Conservation (phyloP, 2,113 vertebrate genomes). For the Micronycteris hirsuta region DNA sequence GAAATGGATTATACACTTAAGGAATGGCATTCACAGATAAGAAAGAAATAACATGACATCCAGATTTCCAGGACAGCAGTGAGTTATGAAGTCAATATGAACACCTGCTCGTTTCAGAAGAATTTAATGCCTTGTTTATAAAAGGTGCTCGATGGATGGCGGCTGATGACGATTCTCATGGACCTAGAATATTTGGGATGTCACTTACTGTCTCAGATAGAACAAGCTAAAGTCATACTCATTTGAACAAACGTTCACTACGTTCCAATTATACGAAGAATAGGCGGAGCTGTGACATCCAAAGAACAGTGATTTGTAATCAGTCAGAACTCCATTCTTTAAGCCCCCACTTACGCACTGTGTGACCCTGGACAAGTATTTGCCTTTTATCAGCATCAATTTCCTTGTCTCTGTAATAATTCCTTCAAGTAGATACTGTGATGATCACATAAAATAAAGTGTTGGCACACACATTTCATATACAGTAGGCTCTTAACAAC, state of each 20-base stretch:
- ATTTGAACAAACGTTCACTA: background rate
- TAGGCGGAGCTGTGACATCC: background rate
- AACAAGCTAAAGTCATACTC: background rate
- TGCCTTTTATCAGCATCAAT: background rate
- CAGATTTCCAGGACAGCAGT: background rate
- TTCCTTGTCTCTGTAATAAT: background rate
- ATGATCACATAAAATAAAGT: conserved; percentile 14
- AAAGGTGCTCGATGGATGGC: background rate
- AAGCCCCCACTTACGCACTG: background rate
- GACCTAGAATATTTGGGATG: conserved; percentile 42
- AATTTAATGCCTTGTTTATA: background rate
- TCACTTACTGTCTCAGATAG: background rate
- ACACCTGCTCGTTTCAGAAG: conserved; percentile 37
- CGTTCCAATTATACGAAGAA: background rate
- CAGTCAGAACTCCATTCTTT: background rate
- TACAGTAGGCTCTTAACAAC: background rate
- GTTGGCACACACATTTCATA: background rate
- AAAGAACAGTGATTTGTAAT: background rate
- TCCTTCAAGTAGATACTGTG: background rate
- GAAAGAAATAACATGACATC: conserved; percentile 15
- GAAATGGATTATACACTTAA: background rate
- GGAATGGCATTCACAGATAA: background rate
- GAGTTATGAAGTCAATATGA: background rate
- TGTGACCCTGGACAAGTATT: background rate
- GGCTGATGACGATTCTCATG: background rate